Base-by-base conservation (phyloP, 2,888 invertebrate species). In the Diabrotica balteata region DNA sequence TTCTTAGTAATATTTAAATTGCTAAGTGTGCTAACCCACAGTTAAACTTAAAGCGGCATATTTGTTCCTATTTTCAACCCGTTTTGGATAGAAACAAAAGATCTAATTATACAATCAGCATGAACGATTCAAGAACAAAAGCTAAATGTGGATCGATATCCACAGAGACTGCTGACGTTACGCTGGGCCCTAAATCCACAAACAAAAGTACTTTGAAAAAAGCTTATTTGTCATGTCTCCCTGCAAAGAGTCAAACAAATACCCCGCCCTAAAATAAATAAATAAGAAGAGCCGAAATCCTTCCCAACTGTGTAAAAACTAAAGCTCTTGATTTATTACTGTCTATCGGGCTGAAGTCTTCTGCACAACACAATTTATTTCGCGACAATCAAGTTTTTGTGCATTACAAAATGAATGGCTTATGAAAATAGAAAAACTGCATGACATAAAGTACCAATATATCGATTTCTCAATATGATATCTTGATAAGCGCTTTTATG, bases 301-400 rank as follows among this genome's bases (percentile, higher is more conserved):
- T 61, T 54, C 50, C 44, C 17, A 50, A 54, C 53, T 64, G 45
- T 57, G 63, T 55, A 54, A 62, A 66, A 53, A 66, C 63, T 54
- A 53, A 72, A 70, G 67, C 68, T 59, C 49, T 51, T 63, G 69
- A 72, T 72, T 71, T 71, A 71, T 69, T 63, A 57, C 59, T 52
- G 8, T 51, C 59, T 63, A 58, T 60, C 50, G 62, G 58, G 53
- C 58, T 60, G 49, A 50, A 47, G 44, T 46, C 49, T 61, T 55
- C 47, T 60, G 57, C 55, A 17, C 46, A 42, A 45, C 51, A 58
- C 11, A 58, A 67, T 61, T 67, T 64, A 64, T 64, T 64, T 58
- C 32, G 46, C 50, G 64, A 64, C 64, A 64, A 64, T 64, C 52
- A 58, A 52, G 64, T 64, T 64, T 64, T 64, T 63, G 63, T 63